Evolutionary conservation across 92 coral and sea anemone species (phyloP), one percentile per base, ranked within the genome.

Genomic region (Micromussa lordhowensis): DNA sequence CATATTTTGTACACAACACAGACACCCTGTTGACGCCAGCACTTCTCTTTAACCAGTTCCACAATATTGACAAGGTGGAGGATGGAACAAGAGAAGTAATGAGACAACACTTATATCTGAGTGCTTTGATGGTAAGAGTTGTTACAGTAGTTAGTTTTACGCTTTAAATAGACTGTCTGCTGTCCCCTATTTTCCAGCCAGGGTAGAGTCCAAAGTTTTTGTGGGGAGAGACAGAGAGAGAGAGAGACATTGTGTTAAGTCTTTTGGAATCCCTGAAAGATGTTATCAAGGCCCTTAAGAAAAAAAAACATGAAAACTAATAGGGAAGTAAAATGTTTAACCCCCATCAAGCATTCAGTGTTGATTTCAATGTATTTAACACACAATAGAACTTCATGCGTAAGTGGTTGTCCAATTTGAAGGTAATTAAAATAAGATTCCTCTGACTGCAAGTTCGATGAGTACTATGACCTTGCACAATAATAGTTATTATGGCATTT

Each of bases 1-100:
- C 80, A 76, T 76, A 76, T 28, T 76, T 76, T 76, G 55, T 40
- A 40, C 80, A 76, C 80, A 76, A 76, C 54, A 40, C 80, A 76
- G 80, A 76, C 59, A 51, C 80, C 59, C 55, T 40, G 80, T 76
- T 76, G 59, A 76, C 80, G 28, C 59, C 80, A 38, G 80, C 40
- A 69, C 75, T 69, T 69, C 75, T 69, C 75, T 69, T 69, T 26
- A 30, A 69, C 75, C 75, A 30, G 75, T 69, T 69, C 75, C 75
- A 69, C 75, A 69, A 69, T 34, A 69, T 69, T 69, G 75, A 69
- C 24, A 24, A 69, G 75, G 75, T 69, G 75, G 75, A 69, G 75
- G 75, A 69, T 69, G 75, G 75, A 69, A 69, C 75, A 69, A 69
- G 75, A 69, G 75, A 69, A 69, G 74, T 69, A 69, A 69, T 69